Base-by-base conservation (phyloP, 2,888 invertebrate genomes). In the Yponomeuta plumbellus region DNA sequence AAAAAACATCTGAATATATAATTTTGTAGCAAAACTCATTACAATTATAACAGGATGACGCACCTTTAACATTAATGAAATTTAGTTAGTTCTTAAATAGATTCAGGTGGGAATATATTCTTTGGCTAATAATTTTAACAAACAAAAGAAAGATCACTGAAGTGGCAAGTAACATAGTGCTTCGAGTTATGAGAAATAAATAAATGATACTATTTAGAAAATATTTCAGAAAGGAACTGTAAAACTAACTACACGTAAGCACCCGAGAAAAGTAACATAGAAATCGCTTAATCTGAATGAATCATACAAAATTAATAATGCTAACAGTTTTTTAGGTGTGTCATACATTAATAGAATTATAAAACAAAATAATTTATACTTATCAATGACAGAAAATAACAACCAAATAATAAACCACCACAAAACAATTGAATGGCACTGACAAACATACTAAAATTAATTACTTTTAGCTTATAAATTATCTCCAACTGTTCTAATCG, bases 341-440 rank as follows among this genome's bases (percentile, higher is more conserved):
- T 34, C 8, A 34, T 34, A 52, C 13, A 52, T 52, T 52, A 4
- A 17, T 52, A 52, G 44, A 52, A 52, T 52, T 34, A 52, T 13
- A 52, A 52, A 17, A 17, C 13, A 52, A 52, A 17, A 52, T 52
- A 52, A 52, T 52, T 52, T 52, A 52, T 52, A 34, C 34, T 34
- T 34, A 52, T 17, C 44, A 52, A 52, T 17, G 44, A 52, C 13
- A 17, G 13, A 3, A 17, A 44, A 52, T 52, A 52, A 52, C 44
- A 21, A 59, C 59, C 13, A 13, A 59, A 59, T 59, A 22, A 21
- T 22, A 59, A 59, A 59, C 17, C n/a, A 59, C 22, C 59, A 59
- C 22, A 59, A 59, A 59, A 57, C 57, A 59, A 59, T 22, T 20
- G 23, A 59, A 59, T 59, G 59, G 59, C 59, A 59, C 59, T 59